These are phyloP conservation scores for Crotalus horridus DNA, from an alignment of 2,113 vertebrate species.

Conservation along the genomic window DNA sequence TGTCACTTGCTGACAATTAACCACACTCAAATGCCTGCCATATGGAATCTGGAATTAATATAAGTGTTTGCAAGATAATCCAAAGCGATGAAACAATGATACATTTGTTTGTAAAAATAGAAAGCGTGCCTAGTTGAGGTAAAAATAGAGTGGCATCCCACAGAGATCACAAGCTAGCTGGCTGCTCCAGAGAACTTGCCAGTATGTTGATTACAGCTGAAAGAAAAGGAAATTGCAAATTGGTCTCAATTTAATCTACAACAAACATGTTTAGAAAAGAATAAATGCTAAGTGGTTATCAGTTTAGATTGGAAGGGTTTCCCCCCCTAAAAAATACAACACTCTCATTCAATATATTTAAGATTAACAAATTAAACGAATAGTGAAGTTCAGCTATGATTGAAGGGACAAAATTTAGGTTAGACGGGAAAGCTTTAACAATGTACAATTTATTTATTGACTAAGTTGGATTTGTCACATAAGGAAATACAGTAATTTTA, in stretches of 20 bases:
- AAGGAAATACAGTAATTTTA: not conserved
- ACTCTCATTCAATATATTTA: not conserved
- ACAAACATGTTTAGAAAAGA: not conserved
- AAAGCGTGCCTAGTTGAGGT: not conserved
- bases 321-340: not conserved
- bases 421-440: not conserved
- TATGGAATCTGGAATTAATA: conserved; percentile 13
- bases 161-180: conserved; percentile 20
- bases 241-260: conserved; percentile 9
- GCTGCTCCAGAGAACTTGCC: conserved; percentile 14
- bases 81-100: not conserved
- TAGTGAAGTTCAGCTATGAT: not conserved
- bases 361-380: not conserved
- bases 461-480: not conserved
- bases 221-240: conserved; percentile 4
- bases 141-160: conserved; percentile 17
- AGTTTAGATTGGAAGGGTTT: not conserved
- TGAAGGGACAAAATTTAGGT: not conserved
- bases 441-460: not conserved
- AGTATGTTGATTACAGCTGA: conserved; percentile 23
- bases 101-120: conserved; percentile 14
- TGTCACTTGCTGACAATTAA: conserved; percentile 7
- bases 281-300: not conserved
- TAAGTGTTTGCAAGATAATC: conserved; percentile 8
- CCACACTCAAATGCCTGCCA: not conserved